These are phyloP conservation scores for Girardia tigrina DNA, from an alignment of 2,888 invertebrate genomes.

Conservation along the genomic window DNA sequence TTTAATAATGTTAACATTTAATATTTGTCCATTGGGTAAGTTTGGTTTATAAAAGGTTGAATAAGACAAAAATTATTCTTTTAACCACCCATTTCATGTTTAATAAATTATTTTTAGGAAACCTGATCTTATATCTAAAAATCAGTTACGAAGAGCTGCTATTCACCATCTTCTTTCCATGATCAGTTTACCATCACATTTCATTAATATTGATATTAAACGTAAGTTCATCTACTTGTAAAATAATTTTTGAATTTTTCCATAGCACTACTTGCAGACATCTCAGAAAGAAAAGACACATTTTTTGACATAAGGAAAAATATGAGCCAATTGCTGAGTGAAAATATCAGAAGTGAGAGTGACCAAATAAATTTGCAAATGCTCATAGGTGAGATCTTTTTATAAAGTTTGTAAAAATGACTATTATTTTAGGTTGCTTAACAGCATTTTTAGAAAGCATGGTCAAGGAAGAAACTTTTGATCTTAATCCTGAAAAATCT, in stretches of 20 bases:
- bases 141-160: conserved; percentile 69
- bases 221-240: neutral
- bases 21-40: too few relatives aligned
- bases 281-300: conserved; percentile 41
- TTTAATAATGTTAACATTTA: too few relatives aligned
- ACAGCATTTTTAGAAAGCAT: neutral
- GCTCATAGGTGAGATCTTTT: conserved; percentile 57
- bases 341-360: conserved; percentile 68
- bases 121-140: conserved; percentile 37
- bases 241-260: conserved; percentile 38
- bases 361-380: conserved; percentile 75
- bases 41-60: too few relatives aligned
- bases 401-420: neutral
- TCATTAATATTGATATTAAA: conserved; percentile 45
- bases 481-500: neutral
- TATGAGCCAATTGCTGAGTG: conserved; percentile 61
- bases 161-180: conserved; percentile 78
- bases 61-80: too few relatives aligned
- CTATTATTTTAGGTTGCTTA: neutral
- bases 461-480: conserved; percentile 7
- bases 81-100: too few relatives aligned
- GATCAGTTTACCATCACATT: conserved; percentile 79
- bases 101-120: too few relatives aligned
- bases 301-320: conserved; percentile 45
- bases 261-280: conserved; percentile 40